A percentile compares a stretch with the other conserved stretches of the same genome.
Evolutionary conservation across 1,140 invertebrate species (phyloP).

Genomic region (Pachyrhynchus sulphureomaculatus): DNA sequence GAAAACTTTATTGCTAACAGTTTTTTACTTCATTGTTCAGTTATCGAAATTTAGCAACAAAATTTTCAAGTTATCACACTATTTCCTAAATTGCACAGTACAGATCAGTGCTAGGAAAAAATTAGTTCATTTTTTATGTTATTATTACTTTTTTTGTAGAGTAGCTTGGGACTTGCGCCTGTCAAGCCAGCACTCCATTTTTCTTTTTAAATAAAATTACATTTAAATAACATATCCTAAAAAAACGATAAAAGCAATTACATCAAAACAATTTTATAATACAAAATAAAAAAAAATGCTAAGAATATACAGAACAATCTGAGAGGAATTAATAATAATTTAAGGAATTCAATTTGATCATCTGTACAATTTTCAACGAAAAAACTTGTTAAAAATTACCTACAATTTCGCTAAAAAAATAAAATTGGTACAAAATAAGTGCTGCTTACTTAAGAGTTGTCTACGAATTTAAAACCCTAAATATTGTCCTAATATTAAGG

Average conservation of each 20-base stretch:
- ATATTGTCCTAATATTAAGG: constrained; percentile 5
- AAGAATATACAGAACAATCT: constrained; percentile 17
- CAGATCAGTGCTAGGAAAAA: constrained; percentile 23
- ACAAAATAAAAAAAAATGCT: constrained; percentile 32
- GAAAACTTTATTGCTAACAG: constrained; percentile 33
- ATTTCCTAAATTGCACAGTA: constrained; percentile 30
- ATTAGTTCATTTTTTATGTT: constrained; percentile 14
- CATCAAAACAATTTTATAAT: constrained; percentile 33
- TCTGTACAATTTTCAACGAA: too few species aligned
- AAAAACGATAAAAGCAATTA: constrained; percentile 26
- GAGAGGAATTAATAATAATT: neutral
- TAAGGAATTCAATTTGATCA: neutral
- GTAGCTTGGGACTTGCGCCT: constrained; percentile 39
- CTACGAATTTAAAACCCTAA: constrained; percentile 5
- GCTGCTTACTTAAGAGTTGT: constrained; percentile 7
- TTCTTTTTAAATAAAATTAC: constrained; percentile 21
- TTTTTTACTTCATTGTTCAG: constrained; percentile 3
- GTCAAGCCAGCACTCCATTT: constrained; percentile 42
- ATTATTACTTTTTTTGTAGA: constrained; percentile 29
- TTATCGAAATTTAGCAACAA: constrained; percentile 24
- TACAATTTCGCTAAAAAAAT: constrained; percentile 10
- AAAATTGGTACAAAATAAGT: constrained; percentile 5
- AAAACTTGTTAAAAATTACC: constrained; percentile 2
- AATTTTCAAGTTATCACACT: constrained; percentile 32
- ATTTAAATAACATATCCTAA: constrained; percentile 7